These are phyloP conservation scores for Nerophis ophidion DNA, from an alignment of 2,113 vertebrate species.

Conservation along the genomic window DNA sequence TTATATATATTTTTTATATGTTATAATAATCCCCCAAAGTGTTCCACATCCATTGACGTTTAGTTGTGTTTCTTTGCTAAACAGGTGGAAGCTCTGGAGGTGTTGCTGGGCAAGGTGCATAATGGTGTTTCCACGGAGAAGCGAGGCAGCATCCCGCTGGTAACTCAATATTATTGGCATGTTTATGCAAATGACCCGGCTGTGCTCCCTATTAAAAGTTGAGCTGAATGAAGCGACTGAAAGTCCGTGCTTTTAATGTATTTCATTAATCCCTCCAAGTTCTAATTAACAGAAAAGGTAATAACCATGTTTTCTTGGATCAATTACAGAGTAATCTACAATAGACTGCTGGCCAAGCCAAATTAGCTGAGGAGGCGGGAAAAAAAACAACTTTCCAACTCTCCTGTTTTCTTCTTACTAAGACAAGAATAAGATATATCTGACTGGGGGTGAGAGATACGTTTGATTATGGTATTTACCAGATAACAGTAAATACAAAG, in stretches of 20 bases:
- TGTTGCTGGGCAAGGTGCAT: constrained; percentile 60
- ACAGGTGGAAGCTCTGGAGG: constrained; percentile 69
- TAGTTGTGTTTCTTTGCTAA: background rate
- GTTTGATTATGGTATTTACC: too few relatives aligned
- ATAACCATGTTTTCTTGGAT: constrained; percentile 10
- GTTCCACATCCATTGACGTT: background rate
- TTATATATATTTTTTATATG: too few relatives aligned
- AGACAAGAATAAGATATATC: too few relatives aligned
- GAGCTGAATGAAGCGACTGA: background rate
- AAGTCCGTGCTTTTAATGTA: background rate
- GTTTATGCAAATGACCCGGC: background rate
- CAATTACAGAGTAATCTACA: constrained; percentile 26
- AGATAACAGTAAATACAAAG: too few relatives aligned
- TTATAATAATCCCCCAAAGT: background rate
- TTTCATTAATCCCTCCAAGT: background rate
- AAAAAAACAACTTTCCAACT: constrained; percentile 9
- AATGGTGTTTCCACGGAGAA: constrained; percentile 57
- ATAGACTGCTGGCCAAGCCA: constrained; percentile 2
- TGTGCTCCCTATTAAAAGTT: background rate
- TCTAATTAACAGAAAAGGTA: constrained; percentile 54
- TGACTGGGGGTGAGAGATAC: too few relatives aligned
- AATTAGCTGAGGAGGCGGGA: constrained; percentile 22
- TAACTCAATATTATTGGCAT: constrained; percentile 16
- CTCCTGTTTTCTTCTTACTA: background rate
- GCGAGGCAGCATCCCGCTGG: constrained; percentile 66